Conservation (phyloP, 2,113 vertebrate genomes). For the Uropsilus gracilis region DNA sequence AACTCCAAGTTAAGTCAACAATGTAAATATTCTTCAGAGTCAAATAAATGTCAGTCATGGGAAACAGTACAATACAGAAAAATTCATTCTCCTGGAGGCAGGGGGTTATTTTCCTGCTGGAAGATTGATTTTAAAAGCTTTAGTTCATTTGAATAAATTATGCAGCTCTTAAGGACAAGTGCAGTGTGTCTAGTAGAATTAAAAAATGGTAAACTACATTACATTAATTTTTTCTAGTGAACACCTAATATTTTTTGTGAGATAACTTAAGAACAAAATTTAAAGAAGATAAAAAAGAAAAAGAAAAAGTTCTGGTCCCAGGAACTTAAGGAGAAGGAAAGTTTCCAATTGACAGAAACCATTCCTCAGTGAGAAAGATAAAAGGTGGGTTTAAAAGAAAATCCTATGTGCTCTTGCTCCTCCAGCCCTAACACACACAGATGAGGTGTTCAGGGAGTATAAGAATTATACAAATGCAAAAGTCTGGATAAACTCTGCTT, state of each 20-base stretch:
- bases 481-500: not conserved
- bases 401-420: not conserved
- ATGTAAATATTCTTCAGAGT: slow-evolving; percentile 65
- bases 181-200: slow-evolving; percentile 28
- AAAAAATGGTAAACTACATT: slow-evolving; percentile 59
- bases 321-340: not conserved
- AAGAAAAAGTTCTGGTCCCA: not conserved
- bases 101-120: slow-evolving; percentile 12
- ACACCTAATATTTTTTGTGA: slow-evolving; percentile 44
- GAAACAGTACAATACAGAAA: slow-evolving; percentile 44
- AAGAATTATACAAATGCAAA: not conserved
- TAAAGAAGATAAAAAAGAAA: not conserved
- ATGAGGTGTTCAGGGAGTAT: not conserved
- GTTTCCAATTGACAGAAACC: slow-evolving; percentile 25
- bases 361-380: not conserved
- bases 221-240: slow-evolving; percentile 48
- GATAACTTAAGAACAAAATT: slow-evolving; percentile 59
- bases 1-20: slow-evolving; percentile 61
- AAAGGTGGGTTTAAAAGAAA: not conserved
- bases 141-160: slow-evolving; percentile 70
- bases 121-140: slow-evolving; percentile 63
- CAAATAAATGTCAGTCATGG: slow-evolving; percentile 63
- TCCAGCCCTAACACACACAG: not conserved
- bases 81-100: slow-evolving; percentile 26
- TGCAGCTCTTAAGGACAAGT: slow-evolving; percentile 42